Conservation (phyloP, 2,888 invertebrate species). For the Teleiodes luculella region DNA sequence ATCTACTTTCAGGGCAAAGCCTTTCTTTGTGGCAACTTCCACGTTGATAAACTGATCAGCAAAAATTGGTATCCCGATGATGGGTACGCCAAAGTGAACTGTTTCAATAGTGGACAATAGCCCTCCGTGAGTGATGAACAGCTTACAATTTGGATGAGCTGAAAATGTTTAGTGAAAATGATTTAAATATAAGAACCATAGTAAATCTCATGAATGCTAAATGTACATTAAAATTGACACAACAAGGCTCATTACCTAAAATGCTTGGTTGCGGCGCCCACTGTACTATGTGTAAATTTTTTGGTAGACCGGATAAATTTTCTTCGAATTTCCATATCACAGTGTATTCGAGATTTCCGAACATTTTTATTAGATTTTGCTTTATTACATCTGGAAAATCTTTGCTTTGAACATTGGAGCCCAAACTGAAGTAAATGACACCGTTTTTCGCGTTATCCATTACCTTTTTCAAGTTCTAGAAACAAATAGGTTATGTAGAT, state of each 20-base stretch:
- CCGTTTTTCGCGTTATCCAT: constrained; percentile 7
- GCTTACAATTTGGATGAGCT: constrained; percentile 44
- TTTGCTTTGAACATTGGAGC: constrained; percentile 43
- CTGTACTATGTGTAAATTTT: constrained; percentile 50
- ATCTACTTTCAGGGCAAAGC: constrained; percentile 40
- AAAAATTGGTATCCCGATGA: constrained; percentile 43
- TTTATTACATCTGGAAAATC: constrained; percentile 41
- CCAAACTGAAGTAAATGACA: constrained; percentile 47
- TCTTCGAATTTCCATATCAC: constrained; percentile 61
- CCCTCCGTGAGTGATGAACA: constrained; percentile 49
- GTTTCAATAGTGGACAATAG: constrained; percentile 44
- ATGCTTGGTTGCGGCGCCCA: constrained; percentile 63
- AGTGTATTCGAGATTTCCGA: constrained; percentile 47
- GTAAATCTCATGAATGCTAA: not conserved
- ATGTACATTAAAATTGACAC: not conserved
- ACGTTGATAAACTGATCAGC: constrained; percentile 52
- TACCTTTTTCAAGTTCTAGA: constrained; percentile 7
- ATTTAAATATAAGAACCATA: not conserved
- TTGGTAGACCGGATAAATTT: constrained; percentile 39
- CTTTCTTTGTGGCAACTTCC: constrained; percentile 39
- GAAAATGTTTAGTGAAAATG: constrained; percentile 17
- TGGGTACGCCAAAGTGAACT: constrained; percentile 45
- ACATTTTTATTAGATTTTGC: constrained; percentile 38
- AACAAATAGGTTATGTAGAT: not conserved
- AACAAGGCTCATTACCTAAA: constrained; percentile 37